These are phyloP conservation scores for Deilephila porcellus DNA, from an alignment of 2,888 invertebrate species.

Conservation along the genomic window DNA sequence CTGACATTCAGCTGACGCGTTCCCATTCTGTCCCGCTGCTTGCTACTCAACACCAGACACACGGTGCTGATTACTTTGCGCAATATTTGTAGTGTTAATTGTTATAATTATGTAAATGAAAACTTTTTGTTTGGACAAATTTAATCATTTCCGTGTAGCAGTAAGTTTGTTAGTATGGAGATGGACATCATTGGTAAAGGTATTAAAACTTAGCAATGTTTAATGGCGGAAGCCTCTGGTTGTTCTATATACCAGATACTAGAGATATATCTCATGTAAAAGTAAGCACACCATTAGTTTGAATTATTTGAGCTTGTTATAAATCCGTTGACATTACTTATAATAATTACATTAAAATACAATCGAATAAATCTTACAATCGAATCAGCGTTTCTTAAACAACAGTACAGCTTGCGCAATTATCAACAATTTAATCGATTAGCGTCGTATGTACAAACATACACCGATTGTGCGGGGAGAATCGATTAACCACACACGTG, in stretches of 20 bases:
- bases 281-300: too few relatives aligned
- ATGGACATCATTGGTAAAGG: too few relatives aligned
- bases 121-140: too few relatives aligned
- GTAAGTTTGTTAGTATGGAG: too few relatives aligned
- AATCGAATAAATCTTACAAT: background rate
- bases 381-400: background rate
- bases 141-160: too few relatives aligned
- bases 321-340: too few relatives aligned
- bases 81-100: background rate
- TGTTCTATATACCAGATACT: too few relatives aligned
- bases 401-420: background rate
- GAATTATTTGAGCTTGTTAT: too few relatives aligned
- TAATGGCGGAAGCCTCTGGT: too few relatives aligned
- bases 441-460: slow-evolving; percentile 41
- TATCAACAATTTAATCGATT: slow-evolving; percentile 10
- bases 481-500: slow-evolving; percentile 37
- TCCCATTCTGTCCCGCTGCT: slow-evolving; percentile 12
- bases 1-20: slow-evolving; percentile 18
- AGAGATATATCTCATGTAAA: too few relatives aligned
- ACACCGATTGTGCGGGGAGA: slow-evolving; percentile 34
- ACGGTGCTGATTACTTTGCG: background rate
- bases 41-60: background rate
- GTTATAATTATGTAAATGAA: too few relatives aligned
- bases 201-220: too few relatives aligned
- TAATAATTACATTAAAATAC: background rate